phyloP scores from a whole-genome alignment of 1,140 invertebrate species.

The Ylistrum balloti region DNA sequence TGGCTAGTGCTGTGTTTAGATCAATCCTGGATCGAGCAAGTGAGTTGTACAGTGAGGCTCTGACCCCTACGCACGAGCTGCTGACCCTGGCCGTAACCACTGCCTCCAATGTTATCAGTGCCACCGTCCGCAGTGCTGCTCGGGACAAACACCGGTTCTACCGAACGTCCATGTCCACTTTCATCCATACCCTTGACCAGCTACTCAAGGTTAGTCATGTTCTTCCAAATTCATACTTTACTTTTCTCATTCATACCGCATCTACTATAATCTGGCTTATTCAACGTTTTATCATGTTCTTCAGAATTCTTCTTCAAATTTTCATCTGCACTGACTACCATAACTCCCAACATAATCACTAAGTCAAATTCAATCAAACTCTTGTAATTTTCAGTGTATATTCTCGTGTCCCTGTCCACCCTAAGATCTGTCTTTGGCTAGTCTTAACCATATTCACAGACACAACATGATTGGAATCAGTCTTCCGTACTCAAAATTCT shows the following conservation, averaged over 20 bases:
- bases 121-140: slow-evolving; percentile 24
- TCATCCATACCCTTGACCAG: slow-evolving; percentile 4
- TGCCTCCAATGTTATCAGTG: slow-evolving; percentile 25
- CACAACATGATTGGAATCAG: too few relatives aligned
- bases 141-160: slow-evolving; percentile 21
- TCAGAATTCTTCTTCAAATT: background rate
- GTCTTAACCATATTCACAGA: background rate
- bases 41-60: background rate
- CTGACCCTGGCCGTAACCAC: slow-evolving; percentile 36
- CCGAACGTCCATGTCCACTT: background rate
- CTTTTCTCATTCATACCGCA: background rate
- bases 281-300: background rate
- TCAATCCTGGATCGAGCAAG: slow-evolving; percentile 6
- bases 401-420: too few relatives aligned
- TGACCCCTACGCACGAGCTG: slow-evolving; percentile 14
- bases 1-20: slow-evolving; percentile 22
- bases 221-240: background rate
- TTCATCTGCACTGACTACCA: background rate
- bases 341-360: too few relatives aligned
- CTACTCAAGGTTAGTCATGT: slow-evolving; percentile 20
- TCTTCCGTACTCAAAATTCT: too few relatives aligned
- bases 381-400: background rate
- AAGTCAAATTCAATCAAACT: background rate
- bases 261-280: background rate
- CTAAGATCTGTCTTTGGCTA: background rate